Percentiles rank a stretch among this genome's conserved stretches.
Evolutionary conservation across 2,797 vertebrate species (phyloP).

Genomic region (Hyperoplus immaculatus): DNA sequence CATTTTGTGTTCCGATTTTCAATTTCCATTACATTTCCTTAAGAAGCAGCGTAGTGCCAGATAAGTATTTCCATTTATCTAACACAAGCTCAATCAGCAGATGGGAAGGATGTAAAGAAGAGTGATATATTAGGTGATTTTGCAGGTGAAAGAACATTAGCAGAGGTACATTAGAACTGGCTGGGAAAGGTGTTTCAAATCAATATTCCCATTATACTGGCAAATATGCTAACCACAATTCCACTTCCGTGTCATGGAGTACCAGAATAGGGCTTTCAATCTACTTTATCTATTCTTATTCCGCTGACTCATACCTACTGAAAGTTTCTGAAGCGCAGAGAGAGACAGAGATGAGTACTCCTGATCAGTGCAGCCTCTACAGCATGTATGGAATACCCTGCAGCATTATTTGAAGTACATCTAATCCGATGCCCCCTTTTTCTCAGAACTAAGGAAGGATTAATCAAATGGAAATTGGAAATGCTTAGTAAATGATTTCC

Average conservation of each 20-base stretch:
- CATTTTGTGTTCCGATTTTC: conserved; percentile 6
- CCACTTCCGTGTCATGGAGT: conserved; percentile 12
- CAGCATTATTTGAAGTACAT: conserved; percentile 38
- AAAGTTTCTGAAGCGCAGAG: conserved; percentile 38
- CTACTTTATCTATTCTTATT: conserved; percentile 23
- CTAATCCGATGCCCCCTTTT: conserved; percentile 18
- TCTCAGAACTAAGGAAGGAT: conserved; percentile 12
- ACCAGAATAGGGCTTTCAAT: conserved; percentile 28
- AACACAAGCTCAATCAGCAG: conserved; percentile 45
- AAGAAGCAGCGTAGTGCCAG: conserved; percentile 8
- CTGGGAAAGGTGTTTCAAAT: conserved; percentile 15
- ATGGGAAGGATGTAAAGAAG: conserved; percentile 60
- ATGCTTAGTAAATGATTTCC: conserved; percentile 16
- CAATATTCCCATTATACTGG: neutral
- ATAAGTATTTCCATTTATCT: conserved; percentile 39
- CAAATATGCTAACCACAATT: neutral
- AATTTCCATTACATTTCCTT: conserved; percentile 7
- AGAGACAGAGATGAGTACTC: conserved; percentile 28
- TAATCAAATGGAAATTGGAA: conserved; percentile 35
- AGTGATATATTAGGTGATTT: neutral
- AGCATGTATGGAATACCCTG: conserved; percentile 33
- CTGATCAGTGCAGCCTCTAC: conserved; percentile 16
- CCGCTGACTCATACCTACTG: conserved; percentile 40
- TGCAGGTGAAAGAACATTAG: conserved; percentile 36
- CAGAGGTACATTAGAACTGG: conserved; percentile 16